Conservation (phyloP, 2,113 vertebrate genomes). For the Peromyscus polionotus region DNA sequence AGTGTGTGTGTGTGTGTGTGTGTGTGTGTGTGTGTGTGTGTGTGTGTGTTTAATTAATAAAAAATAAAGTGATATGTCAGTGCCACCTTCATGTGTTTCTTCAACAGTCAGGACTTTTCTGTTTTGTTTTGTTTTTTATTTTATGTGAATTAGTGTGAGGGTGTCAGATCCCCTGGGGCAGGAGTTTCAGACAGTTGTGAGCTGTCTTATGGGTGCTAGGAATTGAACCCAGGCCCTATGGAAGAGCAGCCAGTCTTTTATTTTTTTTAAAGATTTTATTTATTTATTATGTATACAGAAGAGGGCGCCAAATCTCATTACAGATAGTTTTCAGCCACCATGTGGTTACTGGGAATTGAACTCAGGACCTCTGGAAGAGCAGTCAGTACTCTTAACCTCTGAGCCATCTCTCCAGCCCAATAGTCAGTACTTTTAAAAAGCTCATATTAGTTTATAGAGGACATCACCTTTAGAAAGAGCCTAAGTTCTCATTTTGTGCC, state of each 20-base stretch:
- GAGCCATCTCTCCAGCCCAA: neutral
- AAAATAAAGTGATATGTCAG: slow-evolving; percentile 55
- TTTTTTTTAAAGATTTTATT: too few species aligned
- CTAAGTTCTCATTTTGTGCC: neutral
- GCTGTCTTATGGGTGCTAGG: too few species aligned
- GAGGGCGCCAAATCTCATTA: too few species aligned
- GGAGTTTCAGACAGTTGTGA: too few species aligned
- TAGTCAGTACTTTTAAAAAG: neutral
- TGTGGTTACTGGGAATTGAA: neutral
- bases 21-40: too few species aligned
- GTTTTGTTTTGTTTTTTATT: too few species aligned
- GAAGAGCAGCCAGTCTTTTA: neutral
- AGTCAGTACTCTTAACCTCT: neutral
- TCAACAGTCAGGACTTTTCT: neutral
- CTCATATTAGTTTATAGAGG: neutral
- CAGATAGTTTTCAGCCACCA: too few species aligned
- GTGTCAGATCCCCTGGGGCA: too few species aligned
- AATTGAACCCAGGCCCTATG: neutral
- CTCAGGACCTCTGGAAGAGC: neutral
- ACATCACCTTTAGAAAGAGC: neutral
- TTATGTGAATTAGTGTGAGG: too few species aligned
- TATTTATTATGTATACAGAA: too few species aligned
- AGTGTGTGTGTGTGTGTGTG: neutral
- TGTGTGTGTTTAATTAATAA: neutral
- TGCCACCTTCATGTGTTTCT: neutral